Conservation (phyloP, 2,113 vertebrate species). For the Bungarus multicinctus region DNA sequence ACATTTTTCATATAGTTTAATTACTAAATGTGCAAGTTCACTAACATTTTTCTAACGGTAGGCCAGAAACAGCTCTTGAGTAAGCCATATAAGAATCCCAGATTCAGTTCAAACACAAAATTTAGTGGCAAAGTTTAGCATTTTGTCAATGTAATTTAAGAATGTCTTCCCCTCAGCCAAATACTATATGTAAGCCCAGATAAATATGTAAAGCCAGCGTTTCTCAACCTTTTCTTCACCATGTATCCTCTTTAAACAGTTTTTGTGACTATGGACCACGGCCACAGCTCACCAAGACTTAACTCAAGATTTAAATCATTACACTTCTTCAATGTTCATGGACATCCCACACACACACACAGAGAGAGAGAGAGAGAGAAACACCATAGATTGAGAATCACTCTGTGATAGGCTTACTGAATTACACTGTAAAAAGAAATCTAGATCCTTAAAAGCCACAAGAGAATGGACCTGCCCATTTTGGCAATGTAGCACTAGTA, state of each 20-base stretch:
- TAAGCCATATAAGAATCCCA: not conserved
- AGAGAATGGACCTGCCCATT: not conserved
- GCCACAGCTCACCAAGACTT: not conserved
- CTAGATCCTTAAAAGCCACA: not conserved
- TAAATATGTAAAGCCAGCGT: not conserved
- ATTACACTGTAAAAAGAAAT: not conserved
- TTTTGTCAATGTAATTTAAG: not conserved
- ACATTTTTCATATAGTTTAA: not conserved
- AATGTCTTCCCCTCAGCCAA: not conserved
- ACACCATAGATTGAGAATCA: not conserved
- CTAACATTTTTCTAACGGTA: not conserved
- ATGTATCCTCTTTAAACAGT: not conserved
- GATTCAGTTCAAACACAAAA: not conserved
- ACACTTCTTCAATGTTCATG: not conserved
- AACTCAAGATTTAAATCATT: not conserved
- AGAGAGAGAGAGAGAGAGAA: too few relatives aligned
- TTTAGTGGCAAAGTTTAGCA: not conserved
- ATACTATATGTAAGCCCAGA: not conserved
- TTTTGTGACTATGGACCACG: not conserved
- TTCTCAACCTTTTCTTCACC: not conserved
- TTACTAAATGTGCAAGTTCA: not conserved
- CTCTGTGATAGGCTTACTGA: not conserved
- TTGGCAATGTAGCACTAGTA: not conserved
- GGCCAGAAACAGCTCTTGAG: not conserved
- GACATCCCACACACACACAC: too few relatives aligned